Conservation (phyloP, 2,888 invertebrate genomes). For the Oligia fasciuncula region DNA sequence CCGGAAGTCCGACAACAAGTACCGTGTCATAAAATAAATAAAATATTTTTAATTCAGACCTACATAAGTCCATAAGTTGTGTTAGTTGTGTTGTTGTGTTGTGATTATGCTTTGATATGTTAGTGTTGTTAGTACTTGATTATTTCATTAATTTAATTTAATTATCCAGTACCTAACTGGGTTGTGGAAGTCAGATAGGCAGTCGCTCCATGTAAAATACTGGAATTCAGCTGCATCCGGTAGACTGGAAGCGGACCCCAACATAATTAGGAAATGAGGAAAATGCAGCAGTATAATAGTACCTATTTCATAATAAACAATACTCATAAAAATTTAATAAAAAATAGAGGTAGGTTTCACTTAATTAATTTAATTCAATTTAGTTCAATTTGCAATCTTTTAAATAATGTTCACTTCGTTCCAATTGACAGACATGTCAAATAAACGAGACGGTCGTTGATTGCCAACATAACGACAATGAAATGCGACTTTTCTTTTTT, state of each 20-base stretch:
- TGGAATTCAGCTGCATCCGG: no score
- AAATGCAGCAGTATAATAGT: neutral
- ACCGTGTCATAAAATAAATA: no score
- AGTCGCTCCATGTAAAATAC: no score
- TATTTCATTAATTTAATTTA: no score
- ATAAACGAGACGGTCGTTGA: slow-evolving; percentile 48
- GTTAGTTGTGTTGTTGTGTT: no score
- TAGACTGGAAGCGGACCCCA: no score
- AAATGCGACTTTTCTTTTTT: slow-evolving; percentile 23
- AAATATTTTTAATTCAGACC: no score
- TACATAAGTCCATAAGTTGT: no score
- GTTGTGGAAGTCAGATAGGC: neutral
- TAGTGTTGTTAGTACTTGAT: no score
- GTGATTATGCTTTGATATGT: no score
- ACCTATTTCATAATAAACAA: neutral
- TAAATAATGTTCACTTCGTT: slow-evolving; percentile 54
- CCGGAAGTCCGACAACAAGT: neutral
- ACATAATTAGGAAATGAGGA: no score
- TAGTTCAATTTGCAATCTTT: slow-evolving; percentile 49
- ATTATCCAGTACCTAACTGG: neutral
- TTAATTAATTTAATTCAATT: neutral
- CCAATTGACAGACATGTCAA: slow-evolving; percentile 69
- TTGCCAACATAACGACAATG: slow-evolving; percentile 34
- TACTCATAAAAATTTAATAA: neutral
- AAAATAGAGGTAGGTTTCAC: neutral